Base-by-base conservation (phyloP, 2,113 vertebrate genomes). In the Eptesicus fuscus region DNA sequence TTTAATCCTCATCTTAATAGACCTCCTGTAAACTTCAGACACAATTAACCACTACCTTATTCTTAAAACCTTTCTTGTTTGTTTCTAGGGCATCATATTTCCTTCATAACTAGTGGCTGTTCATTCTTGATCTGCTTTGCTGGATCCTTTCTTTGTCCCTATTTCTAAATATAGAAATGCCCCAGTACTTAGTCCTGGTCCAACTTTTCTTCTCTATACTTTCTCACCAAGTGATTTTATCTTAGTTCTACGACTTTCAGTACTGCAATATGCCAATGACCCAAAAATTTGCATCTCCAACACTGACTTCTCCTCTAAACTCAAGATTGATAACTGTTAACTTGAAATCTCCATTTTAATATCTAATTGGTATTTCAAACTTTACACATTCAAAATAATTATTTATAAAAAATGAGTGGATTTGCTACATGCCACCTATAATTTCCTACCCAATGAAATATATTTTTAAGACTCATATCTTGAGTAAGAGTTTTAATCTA, bases 131-230 rank as follows among this genome's bases (percentile, higher is more conserved):
- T 90, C 47, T 93, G 56, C 28, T 95, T 94, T 92, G 56, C 35
- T 96, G 71, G 25, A 28, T 90, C 35, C 56, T 96, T 92, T 90
- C 32, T 42, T 95, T 88, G n/a, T 16, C 69, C 28, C n/a, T 93
- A 83, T 91, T 95, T 95, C 28, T 88, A 96, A 91, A 77, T 95
- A 73, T 73, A 89, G 59, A 85, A 82, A 85, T 85, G 30, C 40
- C 28, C 35, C 23, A 86, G 25, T 14, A 93, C 53, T 82, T 69
- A 80, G 42, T 73, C 59, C 63, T 85, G 37, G 35, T 4, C 40
- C 28, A 89, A 40, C 69, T 94, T 96, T 89, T 32, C 47, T 82
- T 77, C 51, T 71, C 70, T 84, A 37, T 95, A 77, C 17, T 82
- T 5, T 65, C 40, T 78, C 32, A n/a, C 32, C 84, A 83, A 67